Evolutionary conservation across 2,797 vertebrate species (phyloP).

Genomic region (Xiphophorus birchmanni): DNA sequence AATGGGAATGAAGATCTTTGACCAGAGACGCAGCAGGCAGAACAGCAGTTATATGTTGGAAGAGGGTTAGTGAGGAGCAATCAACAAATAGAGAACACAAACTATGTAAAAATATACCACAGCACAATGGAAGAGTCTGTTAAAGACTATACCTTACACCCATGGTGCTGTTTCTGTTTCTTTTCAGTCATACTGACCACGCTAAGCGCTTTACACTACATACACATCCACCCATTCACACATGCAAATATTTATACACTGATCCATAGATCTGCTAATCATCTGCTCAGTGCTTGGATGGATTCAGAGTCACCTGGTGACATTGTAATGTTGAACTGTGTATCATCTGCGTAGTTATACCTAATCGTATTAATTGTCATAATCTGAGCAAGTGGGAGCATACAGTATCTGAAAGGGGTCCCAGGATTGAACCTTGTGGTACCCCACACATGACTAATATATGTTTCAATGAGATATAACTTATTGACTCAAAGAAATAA

Average conservation of each 20-base stretch:
- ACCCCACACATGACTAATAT: too few species aligned
- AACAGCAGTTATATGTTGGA: not conserved
- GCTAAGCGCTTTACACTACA: not conserved
- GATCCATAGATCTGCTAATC: not conserved
- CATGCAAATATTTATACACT: not conserved
- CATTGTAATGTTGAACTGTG: not conserved
- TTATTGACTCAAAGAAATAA: too few species aligned
- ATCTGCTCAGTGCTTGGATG: not conserved
- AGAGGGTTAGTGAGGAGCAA: not conserved
- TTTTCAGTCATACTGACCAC: not conserved
- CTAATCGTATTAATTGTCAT: too few species aligned
- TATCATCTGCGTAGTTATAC: too few species aligned
- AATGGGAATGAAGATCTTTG: not conserved
- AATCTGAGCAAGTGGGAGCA: too few species aligned
- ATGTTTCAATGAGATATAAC: too few species aligned
- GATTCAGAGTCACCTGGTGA: too few species aligned
- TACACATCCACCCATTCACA: not conserved
- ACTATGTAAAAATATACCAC: not conserved
- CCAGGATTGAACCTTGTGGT: too few species aligned
- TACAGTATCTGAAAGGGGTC: too few species aligned
- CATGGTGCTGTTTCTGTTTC: not conserved
- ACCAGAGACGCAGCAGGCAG: not conserved
- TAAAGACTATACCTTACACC: not conserved
- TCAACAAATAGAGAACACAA: not conserved
- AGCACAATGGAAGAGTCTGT: not conserved